A percentile compares a stretch with the other conserved stretches of the same genome.
Conservation (phyloP, 2,888 invertebrate genomes). For the Sarcophaga caerulescens region DNA sequence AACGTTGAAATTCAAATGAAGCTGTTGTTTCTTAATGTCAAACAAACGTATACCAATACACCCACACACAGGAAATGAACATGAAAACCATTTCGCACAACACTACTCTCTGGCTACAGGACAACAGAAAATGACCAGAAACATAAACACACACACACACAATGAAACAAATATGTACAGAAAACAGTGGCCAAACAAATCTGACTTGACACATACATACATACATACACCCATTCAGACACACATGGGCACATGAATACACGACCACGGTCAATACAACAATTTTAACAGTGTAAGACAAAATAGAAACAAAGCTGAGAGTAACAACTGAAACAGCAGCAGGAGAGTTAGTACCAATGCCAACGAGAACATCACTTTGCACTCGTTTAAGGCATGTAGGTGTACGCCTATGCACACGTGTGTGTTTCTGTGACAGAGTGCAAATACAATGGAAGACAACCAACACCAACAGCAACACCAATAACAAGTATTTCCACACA, state of each 20-base stretch:
- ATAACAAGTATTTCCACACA: constrained; percentile 62
- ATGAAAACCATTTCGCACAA: background rate
- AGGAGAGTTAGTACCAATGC: background rate
- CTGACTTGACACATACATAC: constrained; percentile 25
- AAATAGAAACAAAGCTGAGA: constrained; percentile 18
- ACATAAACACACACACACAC: background rate
- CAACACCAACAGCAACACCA: constrained; percentile 7
- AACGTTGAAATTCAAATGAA: constrained; percentile 15
- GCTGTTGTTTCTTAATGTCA: background rate
- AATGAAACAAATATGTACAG: constrained; percentile 19
- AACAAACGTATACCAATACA: background rate
- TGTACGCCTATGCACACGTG: background rate
- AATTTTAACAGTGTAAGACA: constrained; percentile 36
- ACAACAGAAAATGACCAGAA: background rate
- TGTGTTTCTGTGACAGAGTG: background rate
- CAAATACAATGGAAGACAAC: background rate
- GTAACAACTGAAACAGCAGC: background rate
- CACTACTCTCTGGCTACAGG: background rate
- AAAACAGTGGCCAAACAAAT: constrained; percentile 46
- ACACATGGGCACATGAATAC: background rate
- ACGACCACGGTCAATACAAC: constrained; percentile 25
- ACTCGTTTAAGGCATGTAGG: background rate
- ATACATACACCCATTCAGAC: too few species aligned
- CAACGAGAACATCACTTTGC: background rate
- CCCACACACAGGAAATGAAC: background rate